Conservation (phyloP, 1,140 invertebrate genomes). For the Psix sp. region DNA sequence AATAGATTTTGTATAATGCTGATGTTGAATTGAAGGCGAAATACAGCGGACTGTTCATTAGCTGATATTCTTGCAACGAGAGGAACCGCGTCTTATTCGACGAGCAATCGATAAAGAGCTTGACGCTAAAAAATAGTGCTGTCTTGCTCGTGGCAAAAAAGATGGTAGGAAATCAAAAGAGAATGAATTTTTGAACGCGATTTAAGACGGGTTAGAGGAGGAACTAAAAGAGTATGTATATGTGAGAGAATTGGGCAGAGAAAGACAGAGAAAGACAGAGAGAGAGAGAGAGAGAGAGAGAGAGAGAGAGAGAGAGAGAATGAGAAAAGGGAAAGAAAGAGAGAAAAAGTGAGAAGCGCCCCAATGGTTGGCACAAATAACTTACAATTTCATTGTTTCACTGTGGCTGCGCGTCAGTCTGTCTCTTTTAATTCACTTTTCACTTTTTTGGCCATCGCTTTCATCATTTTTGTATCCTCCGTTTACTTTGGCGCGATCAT, state of each 20-base stretch:
- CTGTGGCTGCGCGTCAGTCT: constrained; percentile 15
- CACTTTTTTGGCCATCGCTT: constrained; percentile 20
- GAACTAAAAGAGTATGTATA: neutral
- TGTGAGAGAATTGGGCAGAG: neutral
- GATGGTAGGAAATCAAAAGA: too few relatives aligned
- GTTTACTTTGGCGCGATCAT: constrained; percentile 30
- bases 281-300: neutral
- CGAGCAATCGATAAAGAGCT: too few relatives aligned
- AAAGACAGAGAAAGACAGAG: neutral
- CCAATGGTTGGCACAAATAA: constrained; percentile 25
- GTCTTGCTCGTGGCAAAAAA: too few relatives aligned
- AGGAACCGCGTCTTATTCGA: too few relatives aligned
- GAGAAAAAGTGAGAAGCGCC: neutral
- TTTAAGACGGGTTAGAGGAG: too few relatives aligned
- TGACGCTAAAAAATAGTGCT: too few relatives aligned
- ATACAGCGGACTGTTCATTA: too few relatives aligned
- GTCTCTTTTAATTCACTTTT: constrained; percentile 41
- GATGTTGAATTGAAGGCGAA: too few relatives aligned
- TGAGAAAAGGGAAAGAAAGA: neutral
- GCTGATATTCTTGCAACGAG: too few relatives aligned
- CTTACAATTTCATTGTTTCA: constrained; percentile 36
- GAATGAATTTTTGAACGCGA: too few relatives aligned
- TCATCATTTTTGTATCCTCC: constrained; percentile 19
- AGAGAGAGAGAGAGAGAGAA: neutral
- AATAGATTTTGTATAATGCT: too few relatives aligned